Conservation (phyloP, 2,797 vertebrate species). For the Sebastes vulpes region DNA sequence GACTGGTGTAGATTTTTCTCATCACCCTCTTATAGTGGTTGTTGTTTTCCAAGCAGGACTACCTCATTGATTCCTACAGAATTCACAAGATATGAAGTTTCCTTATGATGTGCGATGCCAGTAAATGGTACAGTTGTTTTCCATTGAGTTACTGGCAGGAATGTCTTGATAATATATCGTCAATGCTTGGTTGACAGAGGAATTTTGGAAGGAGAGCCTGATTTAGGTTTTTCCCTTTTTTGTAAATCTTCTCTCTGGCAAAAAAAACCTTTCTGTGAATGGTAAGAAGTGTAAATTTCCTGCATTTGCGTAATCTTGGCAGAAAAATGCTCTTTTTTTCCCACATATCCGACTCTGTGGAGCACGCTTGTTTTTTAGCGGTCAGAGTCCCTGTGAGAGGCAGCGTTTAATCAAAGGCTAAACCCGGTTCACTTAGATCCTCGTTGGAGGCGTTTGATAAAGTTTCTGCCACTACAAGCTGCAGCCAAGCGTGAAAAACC, state of each 20-base stretch:
- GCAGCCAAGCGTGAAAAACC: constrained; percentile 76
- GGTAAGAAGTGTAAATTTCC: constrained; percentile 35
- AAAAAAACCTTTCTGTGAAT: constrained; percentile 32
- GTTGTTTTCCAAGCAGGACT: constrained; percentile 33
- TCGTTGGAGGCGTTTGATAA: constrained; percentile 73
- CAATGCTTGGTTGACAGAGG: constrained; percentile 37
- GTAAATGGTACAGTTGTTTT: constrained; percentile 42
- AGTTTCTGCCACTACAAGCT: constrained; percentile 72
- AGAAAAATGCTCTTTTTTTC: constrained; percentile 56
- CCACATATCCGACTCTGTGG: constrained; percentile 42
- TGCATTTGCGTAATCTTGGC: constrained; percentile 32
- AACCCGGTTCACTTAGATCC: constrained; percentile 52
- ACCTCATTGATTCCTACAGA: constrained; percentile 10
- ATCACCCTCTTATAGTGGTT: constrained; percentile 7
- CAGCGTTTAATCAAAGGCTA: constrained; percentile 62
- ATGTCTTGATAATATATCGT: constrained; percentile 50
- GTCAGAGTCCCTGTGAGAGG: constrained; percentile 47
- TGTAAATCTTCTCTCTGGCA: constrained; percentile 9
- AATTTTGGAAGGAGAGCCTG: constrained; percentile 33
- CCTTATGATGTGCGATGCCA: constrained; percentile 23
- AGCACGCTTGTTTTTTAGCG: constrained; percentile 25
- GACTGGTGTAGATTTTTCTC: not conserved
- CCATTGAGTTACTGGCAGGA: constrained; percentile 34
- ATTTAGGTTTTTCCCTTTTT: constrained; percentile 17
- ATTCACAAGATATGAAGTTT: constrained; percentile 32